Percentiles rank a stretch among this genome's conserved stretches.
Conservation (phyloP, 2,888 invertebrate species). For the Therioaphis trifolii region DNA sequence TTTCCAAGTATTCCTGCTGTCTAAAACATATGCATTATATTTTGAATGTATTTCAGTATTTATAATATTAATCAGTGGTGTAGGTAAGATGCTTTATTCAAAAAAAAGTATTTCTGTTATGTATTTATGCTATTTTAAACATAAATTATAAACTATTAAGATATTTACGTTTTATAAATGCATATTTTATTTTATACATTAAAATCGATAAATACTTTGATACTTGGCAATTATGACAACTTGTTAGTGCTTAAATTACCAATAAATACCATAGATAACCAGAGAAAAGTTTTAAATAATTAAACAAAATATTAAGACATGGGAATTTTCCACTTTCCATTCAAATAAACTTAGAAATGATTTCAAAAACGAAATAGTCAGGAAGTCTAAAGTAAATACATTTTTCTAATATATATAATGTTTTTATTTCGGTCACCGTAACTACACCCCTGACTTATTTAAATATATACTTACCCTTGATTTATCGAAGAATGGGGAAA, state of each 20-base stretch:
- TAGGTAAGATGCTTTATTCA: slow-evolving; percentile 6
- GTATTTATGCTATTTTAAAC: not conserved
- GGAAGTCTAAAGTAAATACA: not conserved
- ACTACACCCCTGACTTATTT: not conserved
- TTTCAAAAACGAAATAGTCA: no score
- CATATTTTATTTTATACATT: no score
- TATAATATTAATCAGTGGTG: not conserved
- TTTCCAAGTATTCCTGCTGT: slow-evolving; percentile 85
- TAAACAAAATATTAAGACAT: no score
- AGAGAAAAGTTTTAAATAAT: no score
- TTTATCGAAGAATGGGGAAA: slow-evolving; percentile 88
- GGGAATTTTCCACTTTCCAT: no score
- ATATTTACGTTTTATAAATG: not conserved
- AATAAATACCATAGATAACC: no score
- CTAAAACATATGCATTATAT: slow-evolving; percentile 69
- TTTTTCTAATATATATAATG: not conserved
- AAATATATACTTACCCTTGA: slow-evolving; percentile 75
- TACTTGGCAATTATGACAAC: no score
- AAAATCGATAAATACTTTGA: no score
- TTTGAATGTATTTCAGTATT: not conserved
- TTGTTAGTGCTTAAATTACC: no score
- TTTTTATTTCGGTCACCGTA: not conserved
- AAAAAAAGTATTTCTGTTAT: not conserved
- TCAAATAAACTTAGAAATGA: no score
- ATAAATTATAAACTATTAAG: not conserved